Conservation (phyloP, 2,888 invertebrate species). For the Helicoverpa assulta region DNA sequence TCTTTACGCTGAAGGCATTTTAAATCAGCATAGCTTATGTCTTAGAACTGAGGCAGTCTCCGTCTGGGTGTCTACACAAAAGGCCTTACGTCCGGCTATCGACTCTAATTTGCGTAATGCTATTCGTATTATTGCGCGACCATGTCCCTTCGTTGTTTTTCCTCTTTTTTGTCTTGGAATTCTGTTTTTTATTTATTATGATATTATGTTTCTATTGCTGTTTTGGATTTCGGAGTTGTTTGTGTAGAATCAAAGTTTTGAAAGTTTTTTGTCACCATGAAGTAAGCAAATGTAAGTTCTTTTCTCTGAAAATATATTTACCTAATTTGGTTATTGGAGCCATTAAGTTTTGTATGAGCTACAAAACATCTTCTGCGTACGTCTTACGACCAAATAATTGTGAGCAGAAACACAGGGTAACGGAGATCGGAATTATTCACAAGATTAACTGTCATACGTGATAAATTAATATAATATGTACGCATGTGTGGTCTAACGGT, state of each 20-base stretch:
- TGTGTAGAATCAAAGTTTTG: too few species aligned
- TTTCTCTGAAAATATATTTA: too few species aligned
- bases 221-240: neutral
- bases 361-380: conserved; percentile 18
- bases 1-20: conserved; percentile 40
- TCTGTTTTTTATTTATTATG: conserved; percentile 35
- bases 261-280: too few species aligned
- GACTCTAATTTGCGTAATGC: conserved; percentile 76
- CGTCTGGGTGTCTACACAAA: conserved; percentile 59
- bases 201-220: conserved; percentile 34
- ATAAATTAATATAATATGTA: conserved; percentile 69
- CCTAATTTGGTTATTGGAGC: too few species aligned
- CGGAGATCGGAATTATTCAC: conserved; percentile 58
- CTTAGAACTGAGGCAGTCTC: conserved; percentile 49
- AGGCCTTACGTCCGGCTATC: conserved; percentile 62
- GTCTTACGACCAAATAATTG: conserved; percentile 55
- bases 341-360: neutral
- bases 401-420: conserved; percentile 49
- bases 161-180: conserved; percentile 25
- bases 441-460: conserved; percentile 69
- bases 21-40: conserved; percentile 57
- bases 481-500: conserved; percentile 72
- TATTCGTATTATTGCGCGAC: conserved; percentile 69
- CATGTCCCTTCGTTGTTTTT: conserved; percentile 48
- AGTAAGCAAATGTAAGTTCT: too few species aligned